Evolutionary conservation across 2,888 invertebrate genomes (phyloP).

Genomic region (Drosophila mulleri): DNA sequence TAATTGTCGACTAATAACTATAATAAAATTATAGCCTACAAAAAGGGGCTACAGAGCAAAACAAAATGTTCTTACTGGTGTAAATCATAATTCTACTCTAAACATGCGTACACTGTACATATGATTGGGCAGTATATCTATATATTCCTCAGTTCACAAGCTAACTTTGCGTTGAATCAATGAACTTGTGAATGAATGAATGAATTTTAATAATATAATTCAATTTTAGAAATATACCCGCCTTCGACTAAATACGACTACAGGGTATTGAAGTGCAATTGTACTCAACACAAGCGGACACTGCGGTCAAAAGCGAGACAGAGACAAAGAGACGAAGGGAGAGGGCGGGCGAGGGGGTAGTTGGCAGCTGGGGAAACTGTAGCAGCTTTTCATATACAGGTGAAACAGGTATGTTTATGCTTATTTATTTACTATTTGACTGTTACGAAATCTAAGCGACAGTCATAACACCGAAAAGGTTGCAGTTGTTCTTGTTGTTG

Average conservation of each 20-base stretch:
- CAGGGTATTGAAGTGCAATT: conserved; percentile 16
- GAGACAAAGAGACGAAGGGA: background rate
- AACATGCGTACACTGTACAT: background rate
- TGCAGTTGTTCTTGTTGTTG: background rate
- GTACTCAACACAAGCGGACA: conserved; percentile 12
- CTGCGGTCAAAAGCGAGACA: conserved; percentile 3
- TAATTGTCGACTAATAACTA: background rate
- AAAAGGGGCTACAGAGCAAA: background rate
- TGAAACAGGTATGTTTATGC: conserved; percentile 59
- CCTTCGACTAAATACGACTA: no score
- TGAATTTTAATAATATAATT: no score
- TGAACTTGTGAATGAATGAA: no score
- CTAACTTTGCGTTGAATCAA: no score
- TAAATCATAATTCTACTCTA: background rate
- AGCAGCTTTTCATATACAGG: conserved; percentile 20
- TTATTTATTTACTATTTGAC: conserved; percentile 62
- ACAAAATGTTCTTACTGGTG: background rate
- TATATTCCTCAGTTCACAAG: no score
- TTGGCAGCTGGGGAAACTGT: conserved; percentile 6
- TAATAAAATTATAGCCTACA: background rate
- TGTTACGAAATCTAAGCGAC: conserved; percentile 65
- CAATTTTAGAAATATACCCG: background rate
- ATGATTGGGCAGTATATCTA: no score
- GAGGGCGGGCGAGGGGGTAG: background rate
- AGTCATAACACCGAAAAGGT: conserved; percentile 38